Base-by-base conservation (phyloP, 1,140 invertebrate genomes). In the Helicoverpa armigera region DNA sequence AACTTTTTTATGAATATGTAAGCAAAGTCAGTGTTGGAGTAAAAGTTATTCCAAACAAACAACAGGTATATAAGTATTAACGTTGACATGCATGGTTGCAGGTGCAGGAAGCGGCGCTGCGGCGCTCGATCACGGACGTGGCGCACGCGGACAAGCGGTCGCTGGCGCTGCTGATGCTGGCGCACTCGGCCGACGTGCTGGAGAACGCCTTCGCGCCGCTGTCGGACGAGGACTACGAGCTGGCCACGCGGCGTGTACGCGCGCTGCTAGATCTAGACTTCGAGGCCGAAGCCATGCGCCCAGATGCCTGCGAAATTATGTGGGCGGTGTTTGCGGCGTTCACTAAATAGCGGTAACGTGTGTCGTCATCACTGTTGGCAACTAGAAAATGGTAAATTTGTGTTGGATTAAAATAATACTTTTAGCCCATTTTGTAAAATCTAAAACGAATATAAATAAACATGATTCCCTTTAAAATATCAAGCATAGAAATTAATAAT, bases 121-220 rank as follows among this genome's bases (percentile, higher is more conserved):
- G 97, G 78, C 98, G 98, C 90, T 99, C 99, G 98, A 98, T 99
- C 14, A 99, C 99, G 83, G 99, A 99, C 96, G 97, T 99, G 1
- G 98, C 99, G 87, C 97, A 99, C 77, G 99, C 99, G 97, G 99
- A 99, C 90, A 98, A 98, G 92, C 96, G 99, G 61, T 97, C 98
- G 83, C 94, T 99, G 82, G 97, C 99, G 23, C 96, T 99, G 67
- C 97, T 99, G 87, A 98, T 99, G 92, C 96, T 99, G 72, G 98
- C 99, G 23, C 99, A 99, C 94, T 98, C 99, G 14, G 99, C 99
- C 65, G 99, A 99, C 95, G 99, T 99, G 14, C 95, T 99, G 5
- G 99, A 99, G 95, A 99, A 99, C 95, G 99, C 99, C n/a, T 99
- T 99, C 95, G 98, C 98, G 23, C 99, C 99, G 1, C 96, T 99